Evolutionary conservation across 2,888 invertebrate species (phyloP).

Genomic region (Metopia argyrocephala): DNA sequence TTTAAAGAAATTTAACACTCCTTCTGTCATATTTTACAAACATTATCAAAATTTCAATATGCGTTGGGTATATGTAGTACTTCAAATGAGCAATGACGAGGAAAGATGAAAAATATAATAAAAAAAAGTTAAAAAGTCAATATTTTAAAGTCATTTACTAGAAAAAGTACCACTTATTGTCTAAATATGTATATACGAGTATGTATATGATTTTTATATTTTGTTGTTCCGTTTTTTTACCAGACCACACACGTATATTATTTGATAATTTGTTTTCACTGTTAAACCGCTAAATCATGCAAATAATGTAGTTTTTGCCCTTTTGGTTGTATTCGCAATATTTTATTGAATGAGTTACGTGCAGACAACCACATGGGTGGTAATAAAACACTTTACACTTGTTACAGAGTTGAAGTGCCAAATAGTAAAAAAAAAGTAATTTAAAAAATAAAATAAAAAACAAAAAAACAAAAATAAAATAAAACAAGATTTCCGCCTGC

Average conservation of each 20-base stretch:
- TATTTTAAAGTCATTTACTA: slow-evolving; percentile 54
- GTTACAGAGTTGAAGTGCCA: slow-evolving; percentile 45
- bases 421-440: not conserved
- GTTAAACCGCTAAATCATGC: slow-evolving; percentile 61
- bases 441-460: not conserved
- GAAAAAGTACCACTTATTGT: slow-evolving; percentile 56
- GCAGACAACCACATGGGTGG: slow-evolving; percentile 53
- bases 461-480: not conserved
- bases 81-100: not conserved
- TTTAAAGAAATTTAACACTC: no score
- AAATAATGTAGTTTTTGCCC: slow-evolving; percentile 51
- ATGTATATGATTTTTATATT: slow-evolving; percentile 16
- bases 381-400: slow-evolving; percentile 56
- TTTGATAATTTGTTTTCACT: slow-evolving; percentile 53
- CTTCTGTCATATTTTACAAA: no score
- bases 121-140: slow-evolving; percentile 43
- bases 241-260: slow-evolving; percentile 59
- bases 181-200: no score
- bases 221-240: no score
- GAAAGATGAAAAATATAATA: not conserved
- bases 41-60: no score
- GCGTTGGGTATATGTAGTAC: no score
- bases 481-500: not conserved
- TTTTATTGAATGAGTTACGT: slow-evolving; percentile 32
- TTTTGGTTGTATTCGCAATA: slow-evolving; percentile 16